These are phyloP conservation scores for Zootoca vivipara DNA, from an alignment of 2,113 vertebrate species.

Conservation along the genomic window DNA sequence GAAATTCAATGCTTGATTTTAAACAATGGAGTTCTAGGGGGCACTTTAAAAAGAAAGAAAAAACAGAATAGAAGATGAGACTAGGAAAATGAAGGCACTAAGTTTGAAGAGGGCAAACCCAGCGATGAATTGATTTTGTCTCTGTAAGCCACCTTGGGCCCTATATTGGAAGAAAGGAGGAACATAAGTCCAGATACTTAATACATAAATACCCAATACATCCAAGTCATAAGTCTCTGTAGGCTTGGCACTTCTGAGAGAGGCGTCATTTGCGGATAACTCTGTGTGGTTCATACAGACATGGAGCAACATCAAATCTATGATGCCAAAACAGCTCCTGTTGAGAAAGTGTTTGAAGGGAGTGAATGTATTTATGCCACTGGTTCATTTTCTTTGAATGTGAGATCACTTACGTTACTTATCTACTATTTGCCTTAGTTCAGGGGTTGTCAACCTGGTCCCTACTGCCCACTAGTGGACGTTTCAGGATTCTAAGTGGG, in stretches of 20 bases:
- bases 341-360: neutral
- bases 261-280: neutral
- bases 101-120: neutral
- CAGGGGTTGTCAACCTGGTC: too few relatives aligned
- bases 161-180: too few relatives aligned
- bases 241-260: neutral
- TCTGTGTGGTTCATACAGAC: neutral
- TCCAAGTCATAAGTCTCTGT: neutral
- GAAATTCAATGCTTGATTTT: neutral
- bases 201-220: neutral
- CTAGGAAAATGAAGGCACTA: neutral
- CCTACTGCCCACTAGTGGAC: too few relatives aligned
- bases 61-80: neutral
- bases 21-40: neutral
- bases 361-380: neutral
- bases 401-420: neutral
- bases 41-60: neutral
- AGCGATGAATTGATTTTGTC: too few relatives aligned
- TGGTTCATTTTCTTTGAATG: neutral
- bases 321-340: neutral
- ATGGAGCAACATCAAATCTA: neutral
- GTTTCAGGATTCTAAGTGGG: too few relatives aligned
- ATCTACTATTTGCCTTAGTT: neutral
- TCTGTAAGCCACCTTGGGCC: too few relatives aligned
- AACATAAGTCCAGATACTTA: too few relatives aligned